Percentiles rank a stretch among this genome's conserved stretches.
These are phyloP conservation scores for Coronaproctus castanopsis DNA, from an alignment of 2,888 invertebrate genomes.

Conservation along the genomic window DNA sequence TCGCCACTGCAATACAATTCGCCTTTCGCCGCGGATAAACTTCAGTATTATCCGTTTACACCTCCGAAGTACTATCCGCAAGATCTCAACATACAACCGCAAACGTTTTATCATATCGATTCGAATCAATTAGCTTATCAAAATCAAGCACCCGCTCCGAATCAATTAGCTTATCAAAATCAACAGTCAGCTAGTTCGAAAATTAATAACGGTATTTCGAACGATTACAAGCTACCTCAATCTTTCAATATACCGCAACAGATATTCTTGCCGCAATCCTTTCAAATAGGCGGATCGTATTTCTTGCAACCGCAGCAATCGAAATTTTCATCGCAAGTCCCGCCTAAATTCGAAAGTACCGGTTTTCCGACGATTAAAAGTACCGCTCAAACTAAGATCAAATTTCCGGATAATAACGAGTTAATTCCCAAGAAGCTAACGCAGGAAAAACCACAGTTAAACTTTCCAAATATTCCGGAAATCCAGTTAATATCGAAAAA, in stretches of 20 bases:
- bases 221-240: no score
- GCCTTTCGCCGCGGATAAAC: no score
- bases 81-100: background rate
- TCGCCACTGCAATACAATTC: conserved; percentile 22
- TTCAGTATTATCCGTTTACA: no score
- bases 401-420: conserved; percentile 7
- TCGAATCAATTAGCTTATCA: no score
- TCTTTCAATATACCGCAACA: no score
- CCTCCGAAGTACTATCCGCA: background rate
- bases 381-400: conserved; percentile 4
- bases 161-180: no score
- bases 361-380: conserved; percentile 7
- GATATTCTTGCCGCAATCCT: conserved; percentile 22
- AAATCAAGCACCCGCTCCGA: no score
- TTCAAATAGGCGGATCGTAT: conserved; percentile 5
- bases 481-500: background rate
- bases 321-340: background rate
- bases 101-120: no score
- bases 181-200: no score
- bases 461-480: background rate
- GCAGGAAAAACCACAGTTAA: background rate
- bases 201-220: no score
- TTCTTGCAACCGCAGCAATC: conserved; percentile 4
- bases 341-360: background rate
- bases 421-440: background rate